phyloP scores from a whole-genome alignment of 2,888 invertebrate species.

The Drosophila rubida region DNA sequence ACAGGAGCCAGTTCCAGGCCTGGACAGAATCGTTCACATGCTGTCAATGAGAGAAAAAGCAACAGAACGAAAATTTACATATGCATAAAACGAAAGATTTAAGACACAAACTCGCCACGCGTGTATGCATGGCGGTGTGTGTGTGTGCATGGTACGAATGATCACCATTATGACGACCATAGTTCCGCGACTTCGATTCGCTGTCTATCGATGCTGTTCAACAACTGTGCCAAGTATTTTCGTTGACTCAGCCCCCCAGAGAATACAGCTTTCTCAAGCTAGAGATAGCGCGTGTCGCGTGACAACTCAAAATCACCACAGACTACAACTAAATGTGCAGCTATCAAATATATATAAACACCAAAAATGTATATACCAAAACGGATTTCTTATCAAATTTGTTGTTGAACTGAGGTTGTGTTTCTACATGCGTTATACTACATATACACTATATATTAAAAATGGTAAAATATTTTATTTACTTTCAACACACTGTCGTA shows the following conservation, averaged over 20 bases:
- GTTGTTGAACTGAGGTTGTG: too few relatives aligned
- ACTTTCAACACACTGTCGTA: background rate
- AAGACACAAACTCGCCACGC: constrained; percentile 59
- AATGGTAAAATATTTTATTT: too few relatives aligned
- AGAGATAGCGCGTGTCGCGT: constrained; percentile 14
- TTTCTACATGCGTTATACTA: too few relatives aligned
- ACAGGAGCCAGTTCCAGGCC: constrained; percentile 85
- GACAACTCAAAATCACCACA: background rate
- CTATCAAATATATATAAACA: background rate
- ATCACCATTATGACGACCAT: constrained; percentile 60
- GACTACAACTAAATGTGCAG: background rate
- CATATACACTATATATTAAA: too few relatives aligned
- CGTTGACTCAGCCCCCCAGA: constrained; percentile 5
- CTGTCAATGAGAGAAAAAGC: constrained; percentile 29
- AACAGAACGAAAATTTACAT: constrained; percentile 4
- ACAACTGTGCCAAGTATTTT: constrained; percentile 12
- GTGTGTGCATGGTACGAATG: background rate
- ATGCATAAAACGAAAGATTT: constrained; percentile 62
- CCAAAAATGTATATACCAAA: background rate
- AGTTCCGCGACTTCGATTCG: constrained; percentile 20
- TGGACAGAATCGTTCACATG: constrained; percentile 41
- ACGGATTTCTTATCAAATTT: background rate
- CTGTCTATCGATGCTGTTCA: constrained; percentile 12
- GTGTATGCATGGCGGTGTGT: background rate
- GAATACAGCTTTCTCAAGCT: background rate